Evolutionary conservation across 2,113 vertebrate species (phyloP).

Genomic region (Planiliza haematocheilus): DNA sequence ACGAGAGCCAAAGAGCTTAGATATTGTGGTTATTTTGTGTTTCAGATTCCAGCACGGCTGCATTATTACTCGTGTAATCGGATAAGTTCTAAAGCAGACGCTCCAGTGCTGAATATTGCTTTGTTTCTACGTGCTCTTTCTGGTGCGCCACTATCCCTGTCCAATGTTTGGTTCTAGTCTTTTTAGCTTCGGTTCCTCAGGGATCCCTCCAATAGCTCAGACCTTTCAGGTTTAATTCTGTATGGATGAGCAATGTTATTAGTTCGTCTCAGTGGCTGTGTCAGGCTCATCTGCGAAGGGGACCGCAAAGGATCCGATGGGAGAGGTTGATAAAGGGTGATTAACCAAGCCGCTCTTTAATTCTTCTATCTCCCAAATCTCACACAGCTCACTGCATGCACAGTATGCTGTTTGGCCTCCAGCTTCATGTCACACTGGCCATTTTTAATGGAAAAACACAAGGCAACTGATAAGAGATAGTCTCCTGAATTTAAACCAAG

Average conservation of each 20-base stretch:
- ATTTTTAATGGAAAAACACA: constrained; percentile 30
- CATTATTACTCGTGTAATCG: constrained; percentile 41
- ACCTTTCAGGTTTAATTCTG: constrained; percentile 73
- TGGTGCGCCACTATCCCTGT: constrained; percentile 49
- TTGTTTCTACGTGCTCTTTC: constrained; percentile 14
- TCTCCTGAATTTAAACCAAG: constrained; percentile 51
- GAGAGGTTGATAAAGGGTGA: constrained; percentile 65
- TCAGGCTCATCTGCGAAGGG: constrained; percentile 50
- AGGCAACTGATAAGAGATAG: constrained; percentile 43
- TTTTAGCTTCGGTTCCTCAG: constrained; percentile 55
- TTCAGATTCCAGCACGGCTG: constrained; percentile 43
- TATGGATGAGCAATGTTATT: constrained; percentile 72
- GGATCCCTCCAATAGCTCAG: constrained; percentile 49
- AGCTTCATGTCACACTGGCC: constrained; percentile 37
- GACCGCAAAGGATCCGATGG: constrained; percentile 52
- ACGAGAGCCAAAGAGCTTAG: constrained; percentile 30
- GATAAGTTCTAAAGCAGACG: constrained; percentile 27
- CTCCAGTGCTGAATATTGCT: constrained; percentile 27
- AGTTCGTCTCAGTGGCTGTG: constrained; percentile 46
- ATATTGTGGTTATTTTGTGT: constrained; percentile 35
- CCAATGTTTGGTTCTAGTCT: constrained; percentile 42
- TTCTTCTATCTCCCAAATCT: constrained; percentile 41
- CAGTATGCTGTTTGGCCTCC: constrained; percentile 8
- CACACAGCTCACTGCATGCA: constrained; percentile 8
- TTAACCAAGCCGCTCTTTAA: constrained; percentile 57